phyloP scores from a whole-genome alignment of 2,888 invertebrate species.

The Brenthis daphne region DNA sequence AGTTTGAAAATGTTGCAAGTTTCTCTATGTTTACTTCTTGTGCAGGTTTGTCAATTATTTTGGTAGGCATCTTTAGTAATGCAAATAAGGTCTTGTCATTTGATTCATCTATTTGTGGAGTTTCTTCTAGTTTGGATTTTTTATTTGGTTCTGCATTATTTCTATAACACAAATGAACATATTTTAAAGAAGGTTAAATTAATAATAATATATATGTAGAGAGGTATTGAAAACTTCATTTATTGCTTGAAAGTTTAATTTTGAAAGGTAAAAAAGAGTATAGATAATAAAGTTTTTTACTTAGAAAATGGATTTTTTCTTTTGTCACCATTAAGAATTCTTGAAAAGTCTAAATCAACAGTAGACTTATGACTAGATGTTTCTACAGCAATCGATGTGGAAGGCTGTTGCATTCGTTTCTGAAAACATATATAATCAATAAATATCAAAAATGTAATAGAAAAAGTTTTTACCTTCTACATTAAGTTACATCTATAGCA shows the following conservation, averaged over 20 bases:
- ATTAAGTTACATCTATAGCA: no score
- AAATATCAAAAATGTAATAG: no score
- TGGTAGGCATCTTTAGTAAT: conserved; percentile 69
- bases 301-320: conserved; percentile 90
- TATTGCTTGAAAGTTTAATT: neutral
- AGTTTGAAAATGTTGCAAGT: conserved; percentile 72
- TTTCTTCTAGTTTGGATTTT: conserved; percentile 56
- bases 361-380: conserved; percentile 48
- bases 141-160: conserved; percentile 57
- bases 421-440: conserved; percentile 37
- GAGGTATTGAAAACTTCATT: neutral
- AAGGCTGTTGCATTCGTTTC: conserved; percentile 76
- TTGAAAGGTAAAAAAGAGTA: neutral
- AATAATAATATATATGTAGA: neutral
- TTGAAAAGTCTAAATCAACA: conserved; percentile 73
- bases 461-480: no score
- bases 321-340: conserved; percentile 81
- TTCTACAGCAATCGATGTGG: conserved; percentile 54
- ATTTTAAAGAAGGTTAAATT: neutral
- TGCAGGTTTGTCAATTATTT: conserved; percentile 57
- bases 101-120: conserved; percentile 68
- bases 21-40: conserved; percentile 64
- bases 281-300: conserved; percentile 52
- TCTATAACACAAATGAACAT: conserved; percentile 46
- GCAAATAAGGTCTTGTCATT: conserved; percentile 83